Evolutionary conservation across 2,888 invertebrate genomes (phyloP).

Genomic region (Pardosa pseudoannulata): DNA sequence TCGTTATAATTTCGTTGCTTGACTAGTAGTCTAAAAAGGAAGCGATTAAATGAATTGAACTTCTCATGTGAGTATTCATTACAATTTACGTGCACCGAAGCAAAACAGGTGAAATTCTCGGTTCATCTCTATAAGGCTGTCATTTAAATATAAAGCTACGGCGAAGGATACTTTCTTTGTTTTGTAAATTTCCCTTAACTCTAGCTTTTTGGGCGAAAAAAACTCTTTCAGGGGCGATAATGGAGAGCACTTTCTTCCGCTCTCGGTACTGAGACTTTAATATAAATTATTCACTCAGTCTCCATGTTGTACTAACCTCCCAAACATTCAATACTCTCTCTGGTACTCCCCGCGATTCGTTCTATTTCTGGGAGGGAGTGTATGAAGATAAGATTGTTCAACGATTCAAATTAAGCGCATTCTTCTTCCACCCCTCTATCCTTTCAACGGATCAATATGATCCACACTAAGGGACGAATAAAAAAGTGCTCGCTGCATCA

Average conservation of each 20-base stretch:
- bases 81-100: too few species aligned
- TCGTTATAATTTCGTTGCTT: too few species aligned
- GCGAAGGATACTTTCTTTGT: too few species aligned
- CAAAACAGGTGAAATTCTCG: too few species aligned
- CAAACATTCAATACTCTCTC: conserved; percentile 45
- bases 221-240: conserved; percentile 4
- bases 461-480: conserved; percentile 22
- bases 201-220: conserved; percentile 9
- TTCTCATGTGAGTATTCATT: too few species aligned
- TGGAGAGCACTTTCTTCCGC: conserved; percentile 36
- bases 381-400: conserved; percentile 51
- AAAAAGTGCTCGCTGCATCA: not conserved
- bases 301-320: conserved; percentile 29
- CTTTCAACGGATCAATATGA: conserved; percentile 65
- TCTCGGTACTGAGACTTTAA: conserved; percentile 11
- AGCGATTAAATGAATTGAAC: too few species aligned
- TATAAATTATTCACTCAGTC: conserved; percentile 48
- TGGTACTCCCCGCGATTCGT: not conserved
- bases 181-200: conserved; percentile 14
- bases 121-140: too few species aligned
- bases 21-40: too few species aligned
- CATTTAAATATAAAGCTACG: too few species aligned
- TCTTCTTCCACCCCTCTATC: conserved; percentile 42
- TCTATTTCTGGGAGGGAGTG: conserved; percentile 24
- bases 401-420: conserved; percentile 62